Base-by-base conservation (phyloP, 2,113 vertebrate species). In the Pholis gunnellus region DNA sequence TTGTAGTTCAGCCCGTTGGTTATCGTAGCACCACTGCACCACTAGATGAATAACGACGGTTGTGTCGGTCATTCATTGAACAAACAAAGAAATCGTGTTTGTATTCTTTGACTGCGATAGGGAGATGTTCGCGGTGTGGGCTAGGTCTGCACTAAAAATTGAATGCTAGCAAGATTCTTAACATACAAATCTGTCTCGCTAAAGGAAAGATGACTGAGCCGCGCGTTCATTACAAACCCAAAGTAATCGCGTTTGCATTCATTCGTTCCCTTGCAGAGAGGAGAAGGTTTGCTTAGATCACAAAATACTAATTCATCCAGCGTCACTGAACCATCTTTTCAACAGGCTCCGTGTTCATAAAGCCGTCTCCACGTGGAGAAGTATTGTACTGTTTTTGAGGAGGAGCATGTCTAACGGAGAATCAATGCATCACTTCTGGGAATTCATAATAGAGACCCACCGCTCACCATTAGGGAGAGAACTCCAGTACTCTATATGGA, bases 191-290 rank as follows among this genome's bases (percentile, higher is more conserved):
- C 64, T 61, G 72, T 61, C 17, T 67, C 46, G 11, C 65, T 11
- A 2, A 11, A 64, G 59, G 40, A 79, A 54, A 48, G 64, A 82
- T 74, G 75, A 60, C 38, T 13, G 63, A 40, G 60, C 29, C 38
- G 48, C 20, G 63, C 75, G 18, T 82, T 82, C 64, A 57, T 59
- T 57, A 67, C 54, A 42, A 44, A 70, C 1, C 46, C 34, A 54
- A 75, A 86, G 64, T 57, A 86, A 83, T 88, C 59, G 1, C 27
- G 83, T 83, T 83, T 71, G 57, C 57, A 50, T 63, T 74, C 48
- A 60, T 81, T 80, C 40, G 66, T 60, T 83, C 52, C 40, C 50
- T 77, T 17, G 13, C 27, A 48, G 54, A 17, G 34, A 56, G 34
- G 52, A 72, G 34, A 52, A 76, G 70, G 60, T 71, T 54, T 56